phyloP scores from a whole-genome alignment of 2,888 invertebrate genomes.

The Amaurobius ferox region DNA sequence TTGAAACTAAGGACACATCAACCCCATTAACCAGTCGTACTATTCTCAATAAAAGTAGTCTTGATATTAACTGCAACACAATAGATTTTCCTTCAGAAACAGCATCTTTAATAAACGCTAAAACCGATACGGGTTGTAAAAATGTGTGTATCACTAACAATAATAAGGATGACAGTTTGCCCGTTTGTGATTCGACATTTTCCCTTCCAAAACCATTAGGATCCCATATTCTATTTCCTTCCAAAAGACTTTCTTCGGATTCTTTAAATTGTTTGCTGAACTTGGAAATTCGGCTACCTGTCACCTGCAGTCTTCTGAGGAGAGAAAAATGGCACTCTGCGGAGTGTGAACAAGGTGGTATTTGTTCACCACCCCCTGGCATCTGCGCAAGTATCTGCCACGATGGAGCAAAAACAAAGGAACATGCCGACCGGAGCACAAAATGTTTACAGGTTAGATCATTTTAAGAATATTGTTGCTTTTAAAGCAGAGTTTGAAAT shows the following conservation, averaged over 20 bases:
- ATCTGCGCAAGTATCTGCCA: not conserved
- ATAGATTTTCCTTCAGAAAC: too few species aligned
- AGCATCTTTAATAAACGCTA: too few species aligned
- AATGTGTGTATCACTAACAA: too few species aligned
- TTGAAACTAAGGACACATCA: too few species aligned
- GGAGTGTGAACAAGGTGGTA: not conserved
- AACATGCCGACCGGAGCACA: conserved; percentile 7
- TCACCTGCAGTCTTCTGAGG: not conserved
- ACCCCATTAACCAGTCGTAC: too few species aligned
- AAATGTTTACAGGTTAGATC: conserved; percentile 7
- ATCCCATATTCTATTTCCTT: conserved; percentile 6
- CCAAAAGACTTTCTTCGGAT: not conserved
- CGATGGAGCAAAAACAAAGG: not conserved
- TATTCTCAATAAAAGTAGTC: too few species aligned
- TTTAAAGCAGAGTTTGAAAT: too few species aligned
- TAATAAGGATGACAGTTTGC: too few species aligned
- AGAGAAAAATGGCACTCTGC: not conserved
- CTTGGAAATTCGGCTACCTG: conserved; percentile 11
- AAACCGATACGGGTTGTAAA: too few species aligned
- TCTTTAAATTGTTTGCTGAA: not conserved
- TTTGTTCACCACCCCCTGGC: conserved; percentile 10
- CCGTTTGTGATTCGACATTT: too few species aligned
- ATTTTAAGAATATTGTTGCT: too few species aligned
- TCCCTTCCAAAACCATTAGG: not conserved
- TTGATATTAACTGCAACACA: too few species aligned